Conservation (phyloP, 2,113 vertebrate genomes). For the Xyrauchen texanus region DNA sequence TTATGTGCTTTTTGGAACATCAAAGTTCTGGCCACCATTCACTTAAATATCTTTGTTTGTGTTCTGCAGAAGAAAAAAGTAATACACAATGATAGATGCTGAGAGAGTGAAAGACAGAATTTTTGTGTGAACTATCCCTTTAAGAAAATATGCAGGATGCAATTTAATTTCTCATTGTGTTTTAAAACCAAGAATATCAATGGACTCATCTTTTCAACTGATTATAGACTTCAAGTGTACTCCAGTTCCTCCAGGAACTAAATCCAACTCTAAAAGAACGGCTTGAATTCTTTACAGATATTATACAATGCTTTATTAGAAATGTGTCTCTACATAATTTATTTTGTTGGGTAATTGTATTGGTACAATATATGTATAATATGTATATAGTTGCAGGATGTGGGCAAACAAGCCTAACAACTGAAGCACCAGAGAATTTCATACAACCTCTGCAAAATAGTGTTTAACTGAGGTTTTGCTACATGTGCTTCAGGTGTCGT, state of each 20-base stretch:
- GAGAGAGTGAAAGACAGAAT: too few species aligned
- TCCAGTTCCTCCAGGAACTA: conserved; percentile 67
- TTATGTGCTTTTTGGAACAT: too few species aligned
- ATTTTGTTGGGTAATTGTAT: too few species aligned
- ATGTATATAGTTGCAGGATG: conserved; percentile 54
- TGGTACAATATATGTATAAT: not conserved
- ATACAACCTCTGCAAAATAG: not conserved
- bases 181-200: not conserved
- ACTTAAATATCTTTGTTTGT: too few species aligned
- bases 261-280: conserved; percentile 35
- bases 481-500: conserved; percentile 58
- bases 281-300: not conserved
- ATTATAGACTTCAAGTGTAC: conserved; percentile 71
- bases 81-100: too few species aligned
- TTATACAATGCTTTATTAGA: not conserved
- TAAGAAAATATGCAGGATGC: too few species aligned
- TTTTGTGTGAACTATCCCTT: too few species aligned
- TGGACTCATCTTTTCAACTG: not conserved
- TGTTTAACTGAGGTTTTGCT: not conserved
- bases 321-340: not conserved
- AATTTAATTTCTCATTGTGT: not conserved
- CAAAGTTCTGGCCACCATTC: too few species aligned
- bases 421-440: conserved; percentile 55
- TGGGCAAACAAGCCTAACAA: conserved; percentile 53
- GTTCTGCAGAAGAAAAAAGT: too few species aligned